A percentile compares a stretch with the other conserved stretches of the same genome.
These are phyloP conservation scores for Conus canariensis DNA, from an alignment of 2,888 invertebrate species.

Conservation along the genomic window DNA sequence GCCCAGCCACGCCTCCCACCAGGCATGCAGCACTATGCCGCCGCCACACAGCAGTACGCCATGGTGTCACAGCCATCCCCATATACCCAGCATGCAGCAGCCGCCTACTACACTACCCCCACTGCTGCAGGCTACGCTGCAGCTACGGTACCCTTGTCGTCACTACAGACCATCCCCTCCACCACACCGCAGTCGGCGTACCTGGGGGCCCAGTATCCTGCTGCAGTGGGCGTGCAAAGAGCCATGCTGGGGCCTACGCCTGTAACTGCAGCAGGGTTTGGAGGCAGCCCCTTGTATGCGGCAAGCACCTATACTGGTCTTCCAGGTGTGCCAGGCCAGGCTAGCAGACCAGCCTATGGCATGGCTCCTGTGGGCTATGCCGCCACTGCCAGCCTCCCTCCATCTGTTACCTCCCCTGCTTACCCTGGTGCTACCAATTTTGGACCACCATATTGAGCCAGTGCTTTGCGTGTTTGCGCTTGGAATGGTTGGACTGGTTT, in stretches of 20 bases:
- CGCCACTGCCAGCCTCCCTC: slow-evolving; percentile 32
- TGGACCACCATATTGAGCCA: slow-evolving; percentile 43
- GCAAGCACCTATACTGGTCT: slow-evolving; percentile 38
- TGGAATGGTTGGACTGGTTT: slow-evolving; percentile 31
- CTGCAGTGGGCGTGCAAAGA: slow-evolving; percentile 32
- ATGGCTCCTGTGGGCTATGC: slow-evolving; percentile 33
- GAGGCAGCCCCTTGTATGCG: slow-evolving; percentile 37
- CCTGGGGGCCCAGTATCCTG: slow-evolving; percentile 38
- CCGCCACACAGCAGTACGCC: slow-evolving; percentile 36
- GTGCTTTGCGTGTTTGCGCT: slow-evolving; percentile 15
- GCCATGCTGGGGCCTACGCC: slow-evolving; percentile 38
- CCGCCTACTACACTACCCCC: slow-evolving; percentile 32
- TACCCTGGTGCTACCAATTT: slow-evolving; percentile 42
- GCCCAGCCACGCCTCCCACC: slow-evolving; percentile 49
- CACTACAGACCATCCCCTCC: slow-evolving; percentile 36
- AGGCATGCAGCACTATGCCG: slow-evolving; percentile 37
- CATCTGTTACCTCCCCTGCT: slow-evolving; percentile 38
- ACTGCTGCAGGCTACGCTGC: slow-evolving; percentile 27
- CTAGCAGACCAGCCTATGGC: slow-evolving; percentile 34
- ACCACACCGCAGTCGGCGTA: slow-evolving; percentile 32
- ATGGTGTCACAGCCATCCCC: slow-evolving; percentile 43
- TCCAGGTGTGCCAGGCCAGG: slow-evolving; percentile 34
- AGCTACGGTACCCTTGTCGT: slow-evolving; percentile 25
- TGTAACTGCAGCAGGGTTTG: slow-evolving; percentile 37
- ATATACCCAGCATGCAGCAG: slow-evolving; percentile 27